phyloP scores from a whole-genome alignment of 2,797 vertebrate genomes.

The Potorous gilbertii region DNA sequence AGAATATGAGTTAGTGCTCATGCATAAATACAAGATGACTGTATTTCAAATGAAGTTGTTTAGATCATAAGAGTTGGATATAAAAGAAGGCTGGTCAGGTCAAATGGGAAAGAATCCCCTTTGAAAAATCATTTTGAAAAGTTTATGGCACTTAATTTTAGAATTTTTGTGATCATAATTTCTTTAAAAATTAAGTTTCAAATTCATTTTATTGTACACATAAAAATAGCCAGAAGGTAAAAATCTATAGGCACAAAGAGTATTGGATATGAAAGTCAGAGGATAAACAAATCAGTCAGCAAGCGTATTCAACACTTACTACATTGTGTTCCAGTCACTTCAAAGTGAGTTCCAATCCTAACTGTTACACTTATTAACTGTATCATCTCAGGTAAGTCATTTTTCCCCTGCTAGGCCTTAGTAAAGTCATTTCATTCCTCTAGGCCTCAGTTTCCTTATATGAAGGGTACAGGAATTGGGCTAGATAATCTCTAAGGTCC shows the following conservation, averaged over 20 bases:
- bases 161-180: neutral
- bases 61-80: neutral
- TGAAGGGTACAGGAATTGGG: neutral
- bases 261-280: slow-evolving; percentile 15
- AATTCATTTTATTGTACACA: neutral
- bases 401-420: neutral
- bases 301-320: neutral
- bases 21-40: neutral
- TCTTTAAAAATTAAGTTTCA: neutral
- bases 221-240: neutral
- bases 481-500: neutral
- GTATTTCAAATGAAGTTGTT: neutral
- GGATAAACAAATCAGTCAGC: neutral
- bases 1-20: neutral
- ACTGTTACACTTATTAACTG: neutral
- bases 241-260: neutral
- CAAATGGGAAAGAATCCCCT: neutral
- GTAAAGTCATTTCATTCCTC: neutral
- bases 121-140: neutral
- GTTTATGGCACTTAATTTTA: neutral
- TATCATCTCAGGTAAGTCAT: neutral
- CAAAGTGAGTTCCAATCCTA: neutral
- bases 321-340: neutral
- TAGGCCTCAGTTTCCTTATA: neutral
- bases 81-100: neutral